phyloP scores from a whole-genome alignment of 1,140 invertebrate species.

The Ladona fulva region DNA sequence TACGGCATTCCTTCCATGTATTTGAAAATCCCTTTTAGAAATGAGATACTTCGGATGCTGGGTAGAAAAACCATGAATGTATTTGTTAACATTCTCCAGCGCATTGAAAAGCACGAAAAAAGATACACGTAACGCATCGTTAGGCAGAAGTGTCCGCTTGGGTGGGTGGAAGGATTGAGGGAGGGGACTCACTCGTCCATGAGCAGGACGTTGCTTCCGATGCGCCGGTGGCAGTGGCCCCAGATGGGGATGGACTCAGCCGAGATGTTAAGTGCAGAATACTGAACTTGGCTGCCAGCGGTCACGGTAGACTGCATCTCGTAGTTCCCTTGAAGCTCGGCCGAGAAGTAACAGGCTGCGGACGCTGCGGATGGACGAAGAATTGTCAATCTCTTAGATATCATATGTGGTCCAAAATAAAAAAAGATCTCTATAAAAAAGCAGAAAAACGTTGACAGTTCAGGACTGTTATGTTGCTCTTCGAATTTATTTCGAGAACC shows the following conservation, averaged over 20 bases:
- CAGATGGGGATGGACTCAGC: constrained; percentile 56
- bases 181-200: constrained; percentile 44
- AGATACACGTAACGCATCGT: background rate
- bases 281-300: constrained; percentile 42
- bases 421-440: no score
- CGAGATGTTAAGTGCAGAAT: constrained; percentile 52
- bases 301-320: constrained; percentile 48
- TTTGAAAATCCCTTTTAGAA: no score
- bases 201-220: constrained; percentile 50
- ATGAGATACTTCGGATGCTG: no score
- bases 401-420: no score
- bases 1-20: no score
- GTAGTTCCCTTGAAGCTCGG: constrained; percentile 57
- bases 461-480: no score
- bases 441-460: no score
- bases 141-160: background rate
- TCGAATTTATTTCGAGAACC: no score
- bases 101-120: background rate
- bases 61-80: background rate
- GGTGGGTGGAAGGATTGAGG: background rate
- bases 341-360: constrained; percentile 54
- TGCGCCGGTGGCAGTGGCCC: constrained; percentile 52
- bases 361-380: constrained; percentile 20
- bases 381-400: background rate
- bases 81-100: background rate